Conservation (phyloP, 2,888 invertebrate genomes). For the Mesochorus sp. region DNA sequence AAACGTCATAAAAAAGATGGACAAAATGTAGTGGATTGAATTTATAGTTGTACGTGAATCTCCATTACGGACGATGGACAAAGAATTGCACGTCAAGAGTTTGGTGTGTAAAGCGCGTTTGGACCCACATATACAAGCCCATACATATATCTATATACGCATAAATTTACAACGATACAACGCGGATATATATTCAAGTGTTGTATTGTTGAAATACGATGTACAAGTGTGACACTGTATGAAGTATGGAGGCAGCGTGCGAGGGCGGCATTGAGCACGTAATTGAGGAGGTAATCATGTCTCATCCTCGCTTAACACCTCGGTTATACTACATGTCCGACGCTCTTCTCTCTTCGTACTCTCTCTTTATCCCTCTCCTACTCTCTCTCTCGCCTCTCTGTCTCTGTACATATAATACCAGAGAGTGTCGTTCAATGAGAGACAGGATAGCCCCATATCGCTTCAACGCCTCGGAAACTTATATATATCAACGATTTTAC, state of each 20-base stretch:
- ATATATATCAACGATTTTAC: conserved; percentile 45
- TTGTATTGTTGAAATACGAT: conserved; percentile 20
- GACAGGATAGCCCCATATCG: conserved; percentile 43
- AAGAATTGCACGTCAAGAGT: not conserved
- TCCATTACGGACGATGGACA: too few species aligned
- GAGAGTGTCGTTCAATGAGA: conserved; percentile 47
- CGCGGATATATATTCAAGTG: not conserved
- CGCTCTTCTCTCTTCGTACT: conserved; percentile 58
- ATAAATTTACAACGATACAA: not conserved
- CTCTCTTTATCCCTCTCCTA: conserved; percentile 1
- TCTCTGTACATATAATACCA: conserved; percentile 44
- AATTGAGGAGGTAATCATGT: conserved; percentile 79
- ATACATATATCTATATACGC: too few species aligned
- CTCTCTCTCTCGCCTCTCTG: conserved; percentile 16
- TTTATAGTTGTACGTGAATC: too few species aligned
- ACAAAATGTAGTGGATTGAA: not conserved
- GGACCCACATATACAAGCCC: not conserved
- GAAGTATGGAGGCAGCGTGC: conserved; percentile 71
- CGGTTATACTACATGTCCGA: conserved; percentile 53
- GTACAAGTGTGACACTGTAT: conserved; percentile 64
- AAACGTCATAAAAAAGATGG: not conserved
- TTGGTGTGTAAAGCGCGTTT: too few species aligned
- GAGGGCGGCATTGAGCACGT: conserved; percentile 76
- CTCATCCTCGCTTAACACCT: conserved; percentile 75
- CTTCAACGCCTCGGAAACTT: conserved; percentile 9